A percentile compares a stretch with the other conserved stretches of the same genome.
Evolutionary conservation across 2,113 vertebrate species (phyloP).

Genomic region (Oostethus manadensis): DNA sequence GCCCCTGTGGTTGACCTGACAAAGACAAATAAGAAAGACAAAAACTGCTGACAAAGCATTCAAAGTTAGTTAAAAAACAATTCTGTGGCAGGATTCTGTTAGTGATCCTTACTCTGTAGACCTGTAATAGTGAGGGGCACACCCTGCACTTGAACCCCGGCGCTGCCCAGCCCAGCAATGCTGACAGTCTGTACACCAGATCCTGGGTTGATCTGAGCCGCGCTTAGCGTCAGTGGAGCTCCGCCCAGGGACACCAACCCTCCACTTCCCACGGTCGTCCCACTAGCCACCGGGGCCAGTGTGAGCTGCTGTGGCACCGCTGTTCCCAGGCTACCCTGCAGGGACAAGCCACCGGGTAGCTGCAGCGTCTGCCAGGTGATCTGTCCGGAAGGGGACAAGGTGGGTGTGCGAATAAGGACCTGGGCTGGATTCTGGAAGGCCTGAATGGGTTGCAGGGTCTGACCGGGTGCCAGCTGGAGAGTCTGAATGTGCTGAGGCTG

Average conservation of each 20-base stretch:
- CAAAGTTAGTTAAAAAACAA: not conserved
- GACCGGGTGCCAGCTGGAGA: slow-evolving; percentile 83
- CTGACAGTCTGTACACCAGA: slow-evolving; percentile 96
- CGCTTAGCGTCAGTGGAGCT: slow-evolving; percentile 88
- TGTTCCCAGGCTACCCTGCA: slow-evolving; percentile 89
- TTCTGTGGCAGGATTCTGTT: not conserved
- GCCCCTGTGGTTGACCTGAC: slow-evolving; percentile 91
- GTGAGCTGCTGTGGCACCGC: slow-evolving; percentile 90
- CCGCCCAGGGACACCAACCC: slow-evolving; percentile 88
- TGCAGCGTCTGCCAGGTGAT: slow-evolving; percentile 98
- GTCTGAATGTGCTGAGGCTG: slow-evolving; percentile 87
- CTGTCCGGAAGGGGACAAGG: slow-evolving; percentile 91
- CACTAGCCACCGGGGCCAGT: slow-evolving; percentile 86
- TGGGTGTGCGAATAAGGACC: slow-evolving; percentile 95
- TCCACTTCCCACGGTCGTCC: slow-evolving; percentile 78
- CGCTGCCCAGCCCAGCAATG: slow-evolving; percentile 87
- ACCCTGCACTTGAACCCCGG: slow-evolving; percentile 94
- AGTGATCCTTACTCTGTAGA: slow-evolving; percentile 81
- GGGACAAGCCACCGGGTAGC: slow-evolving; percentile 72
- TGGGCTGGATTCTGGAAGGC: slow-evolving; percentile 90
- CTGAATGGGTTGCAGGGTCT: slow-evolving; percentile 76
- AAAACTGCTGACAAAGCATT: slow-evolving; percentile 1
- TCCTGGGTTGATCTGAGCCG: slow-evolving; percentile 92
- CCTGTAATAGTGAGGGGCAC: slow-evolving; percentile 95
- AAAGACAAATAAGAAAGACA: slow-evolving; percentile 18